Evolutionary conservation across 2,888 invertebrate genomes (phyloP).

Genomic region (Coenonympha arcania): DNA sequence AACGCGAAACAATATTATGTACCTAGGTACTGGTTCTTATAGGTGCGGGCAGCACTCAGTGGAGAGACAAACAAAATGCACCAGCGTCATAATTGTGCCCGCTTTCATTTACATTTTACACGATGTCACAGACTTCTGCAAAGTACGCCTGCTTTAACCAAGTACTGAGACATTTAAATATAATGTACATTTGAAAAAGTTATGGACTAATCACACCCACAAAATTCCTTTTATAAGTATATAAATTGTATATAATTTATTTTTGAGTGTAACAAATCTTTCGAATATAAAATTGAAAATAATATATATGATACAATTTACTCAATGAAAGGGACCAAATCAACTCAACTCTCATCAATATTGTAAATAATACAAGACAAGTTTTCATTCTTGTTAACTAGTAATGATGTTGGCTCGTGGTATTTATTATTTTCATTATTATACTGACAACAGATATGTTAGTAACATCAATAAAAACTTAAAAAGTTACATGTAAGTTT

Average conservation of each 20-base stretch:
- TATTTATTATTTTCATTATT: no score
- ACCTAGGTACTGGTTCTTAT: no score
- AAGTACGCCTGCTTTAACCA: conserved; percentile 6
- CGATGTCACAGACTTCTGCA: conserved; percentile 6
- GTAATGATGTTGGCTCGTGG: no score
- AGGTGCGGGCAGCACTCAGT: no score
- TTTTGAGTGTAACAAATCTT: neutral
- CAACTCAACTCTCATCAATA: neutral
- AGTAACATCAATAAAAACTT: neutral
- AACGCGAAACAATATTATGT: no score
- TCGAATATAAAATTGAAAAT: neutral
- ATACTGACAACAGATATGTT: no score
- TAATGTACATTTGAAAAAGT: neutral
- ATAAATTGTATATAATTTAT: neutral
- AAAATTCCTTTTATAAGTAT: no score
- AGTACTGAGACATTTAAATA: conserved; percentile 3
- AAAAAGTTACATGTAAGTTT: neutral
- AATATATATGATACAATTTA: no score
- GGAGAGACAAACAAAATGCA: neutral
- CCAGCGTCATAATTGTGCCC: neutral
- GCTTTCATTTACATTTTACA: neutral
- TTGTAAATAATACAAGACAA: neutral
- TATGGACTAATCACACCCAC: conserved; percentile 1
- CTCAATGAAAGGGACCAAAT: neutral
- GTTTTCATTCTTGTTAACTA: neutral